Conservation (phyloP, 2,113 vertebrate species). For the Leucoraja erinaceus region DNA sequence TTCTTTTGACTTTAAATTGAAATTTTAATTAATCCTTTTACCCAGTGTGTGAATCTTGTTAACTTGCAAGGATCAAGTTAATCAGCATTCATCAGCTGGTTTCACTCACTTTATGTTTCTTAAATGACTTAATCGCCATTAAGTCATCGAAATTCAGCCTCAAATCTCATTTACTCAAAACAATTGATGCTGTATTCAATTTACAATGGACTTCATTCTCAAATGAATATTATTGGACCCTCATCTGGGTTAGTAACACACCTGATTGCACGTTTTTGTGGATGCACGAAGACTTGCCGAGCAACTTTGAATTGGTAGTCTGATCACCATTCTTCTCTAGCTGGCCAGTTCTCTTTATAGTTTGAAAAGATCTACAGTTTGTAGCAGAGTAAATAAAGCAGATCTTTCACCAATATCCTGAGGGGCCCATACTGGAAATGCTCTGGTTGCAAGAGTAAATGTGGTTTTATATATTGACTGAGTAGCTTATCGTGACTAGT, state of each 20-base stretch:
- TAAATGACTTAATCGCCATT: background rate
- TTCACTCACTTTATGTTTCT: background rate
- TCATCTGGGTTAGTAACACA: background rate
- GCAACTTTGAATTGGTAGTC: background rate
- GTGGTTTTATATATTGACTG: conserved; percentile 30
- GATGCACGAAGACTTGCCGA: background rate
- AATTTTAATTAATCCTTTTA: background rate
- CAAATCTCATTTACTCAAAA: background rate
- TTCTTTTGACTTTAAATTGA: background rate
- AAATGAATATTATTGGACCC: background rate
- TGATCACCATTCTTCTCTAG: background rate
- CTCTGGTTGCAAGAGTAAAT: conserved; percentile 7
- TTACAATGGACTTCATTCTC: background rate
- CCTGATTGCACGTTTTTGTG: background rate
- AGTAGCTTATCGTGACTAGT: conserved; percentile 9
- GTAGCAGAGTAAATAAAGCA: conserved; percentile 18
- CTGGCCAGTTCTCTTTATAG: background rate
- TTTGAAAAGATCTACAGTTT: background rate
- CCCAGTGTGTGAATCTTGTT: background rate
- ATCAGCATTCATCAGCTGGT: background rate
- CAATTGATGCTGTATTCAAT: background rate
- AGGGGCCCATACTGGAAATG: background rate
- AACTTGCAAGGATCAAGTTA: background rate
- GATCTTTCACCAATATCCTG: background rate
- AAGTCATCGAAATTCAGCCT: background rate